phyloP scores from a whole-genome alignment of 2,888 invertebrate species.

The Idaea straminata region DNA sequence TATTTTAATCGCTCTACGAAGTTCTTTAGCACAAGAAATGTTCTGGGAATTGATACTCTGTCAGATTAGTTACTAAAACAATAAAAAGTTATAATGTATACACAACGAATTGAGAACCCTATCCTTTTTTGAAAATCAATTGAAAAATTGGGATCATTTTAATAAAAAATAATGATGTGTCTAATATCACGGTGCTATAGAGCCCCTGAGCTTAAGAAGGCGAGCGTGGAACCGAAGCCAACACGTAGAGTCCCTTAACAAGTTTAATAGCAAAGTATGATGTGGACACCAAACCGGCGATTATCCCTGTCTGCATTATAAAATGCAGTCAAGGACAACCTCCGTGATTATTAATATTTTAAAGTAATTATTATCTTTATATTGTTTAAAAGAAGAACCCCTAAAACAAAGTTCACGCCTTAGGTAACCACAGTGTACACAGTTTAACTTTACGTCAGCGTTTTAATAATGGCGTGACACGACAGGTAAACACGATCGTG shows the following conservation, averaged over 20 bases:
- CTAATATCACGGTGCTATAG: too few species aligned
- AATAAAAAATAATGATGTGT: too few species aligned
- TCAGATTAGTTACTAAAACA: not conserved
- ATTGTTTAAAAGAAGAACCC: not conserved
- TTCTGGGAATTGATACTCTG: too few species aligned
- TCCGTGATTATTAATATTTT: not conserved
- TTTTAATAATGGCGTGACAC: slow-evolving; percentile 29
- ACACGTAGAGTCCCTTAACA: not conserved
- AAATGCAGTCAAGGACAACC: too few species aligned
- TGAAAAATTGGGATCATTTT: not conserved
- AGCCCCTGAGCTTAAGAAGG: too few species aligned
- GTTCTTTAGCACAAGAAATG: too few species aligned
- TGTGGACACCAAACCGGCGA: too few species aligned
- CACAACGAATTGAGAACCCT: not conserved
- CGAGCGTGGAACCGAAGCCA: too few species aligned
- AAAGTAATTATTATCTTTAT: not conserved
- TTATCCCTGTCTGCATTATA: too few species aligned
- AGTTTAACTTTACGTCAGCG: slow-evolving; percentile 27
- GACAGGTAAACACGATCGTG: slow-evolving; percentile 47
- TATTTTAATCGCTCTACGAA: too few species aligned
- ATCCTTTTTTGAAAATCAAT: too few species aligned
- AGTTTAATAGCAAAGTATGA: not conserved
- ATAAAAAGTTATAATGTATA: not conserved
- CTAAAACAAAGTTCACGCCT: not conserved
- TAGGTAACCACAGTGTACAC: slow-evolving; percentile 16